Evolutionary conservation across 2,113 vertebrate species (phyloP).

Genomic region (Seriola aureovittata): DNA sequence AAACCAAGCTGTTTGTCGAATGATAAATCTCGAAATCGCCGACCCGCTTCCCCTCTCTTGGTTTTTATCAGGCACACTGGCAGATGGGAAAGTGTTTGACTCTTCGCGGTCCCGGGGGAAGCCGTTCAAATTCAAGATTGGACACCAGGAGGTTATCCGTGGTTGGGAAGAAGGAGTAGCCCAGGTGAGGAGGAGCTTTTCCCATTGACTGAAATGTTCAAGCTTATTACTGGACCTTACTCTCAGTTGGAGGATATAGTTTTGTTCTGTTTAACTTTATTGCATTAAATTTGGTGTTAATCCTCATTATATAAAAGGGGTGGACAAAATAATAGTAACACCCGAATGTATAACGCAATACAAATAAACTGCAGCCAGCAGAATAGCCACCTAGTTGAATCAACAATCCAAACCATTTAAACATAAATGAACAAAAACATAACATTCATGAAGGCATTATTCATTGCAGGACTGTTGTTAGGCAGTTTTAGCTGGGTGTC

Average conservation of each 20-base stretch:
- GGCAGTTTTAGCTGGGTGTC: background rate
- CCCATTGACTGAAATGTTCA: background rate
- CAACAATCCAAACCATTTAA: too few relatives aligned
- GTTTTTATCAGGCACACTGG: conserved; percentile 87
- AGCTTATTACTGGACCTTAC: too few relatives aligned
- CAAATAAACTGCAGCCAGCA: background rate
- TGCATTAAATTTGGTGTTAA: too few relatives aligned
- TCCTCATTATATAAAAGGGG: background rate
- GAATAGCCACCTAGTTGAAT: background rate
- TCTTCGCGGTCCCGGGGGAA: conserved; percentile 93
- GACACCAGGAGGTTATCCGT: conserved; percentile 92
- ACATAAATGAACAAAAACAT: too few relatives aligned
- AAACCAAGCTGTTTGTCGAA: background rate
- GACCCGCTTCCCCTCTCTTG: background rate
- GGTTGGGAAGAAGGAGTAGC: conserved; percentile 96
- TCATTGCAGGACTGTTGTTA: background rate
- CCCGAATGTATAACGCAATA: too few relatives aligned
- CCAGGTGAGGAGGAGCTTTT: conserved; percentile 83
- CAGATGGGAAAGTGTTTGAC: conserved; percentile 93
- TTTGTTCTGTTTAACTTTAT: too few relatives aligned
- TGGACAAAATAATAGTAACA: background rate
- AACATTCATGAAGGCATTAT: background rate
- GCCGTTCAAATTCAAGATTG: conserved; percentile 94
- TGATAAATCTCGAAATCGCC: background rate
- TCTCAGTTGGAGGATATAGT: too few relatives aligned